A percentile compares a stretch with the other conserved stretches of the same genome.
Conservation (phyloP, 2,113 vertebrate genomes). For the Centropus unirufus region DNA sequence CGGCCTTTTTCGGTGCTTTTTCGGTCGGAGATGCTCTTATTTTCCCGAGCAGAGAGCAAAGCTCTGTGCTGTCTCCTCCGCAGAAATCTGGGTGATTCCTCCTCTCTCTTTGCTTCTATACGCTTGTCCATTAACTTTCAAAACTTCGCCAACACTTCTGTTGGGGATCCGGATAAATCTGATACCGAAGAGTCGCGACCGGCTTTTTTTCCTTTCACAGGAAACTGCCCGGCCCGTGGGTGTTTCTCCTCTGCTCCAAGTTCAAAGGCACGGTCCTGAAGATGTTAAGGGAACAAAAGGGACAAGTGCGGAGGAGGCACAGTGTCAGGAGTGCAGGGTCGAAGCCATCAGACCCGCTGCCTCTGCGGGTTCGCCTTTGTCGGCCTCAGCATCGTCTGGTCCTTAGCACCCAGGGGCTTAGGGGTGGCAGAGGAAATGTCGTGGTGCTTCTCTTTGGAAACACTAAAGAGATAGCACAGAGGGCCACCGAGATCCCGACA, state of each 20-base stretch:
- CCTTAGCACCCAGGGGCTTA: background rate
- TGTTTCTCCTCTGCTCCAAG: background rate
- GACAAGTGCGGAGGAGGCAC: background rate
- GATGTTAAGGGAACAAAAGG: background rate
- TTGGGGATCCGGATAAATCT: background rate
- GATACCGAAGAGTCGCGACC: background rate
- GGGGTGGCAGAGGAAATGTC: background rate
- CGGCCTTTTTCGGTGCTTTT: background rate
- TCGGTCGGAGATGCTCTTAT: background rate
- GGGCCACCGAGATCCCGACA: background rate
- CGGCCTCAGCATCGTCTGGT: background rate
- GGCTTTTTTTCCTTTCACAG: background rate
- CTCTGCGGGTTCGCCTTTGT: background rate
- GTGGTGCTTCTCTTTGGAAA: background rate
- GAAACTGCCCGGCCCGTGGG: background rate
- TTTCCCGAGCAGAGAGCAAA: background rate
- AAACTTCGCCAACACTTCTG: background rate
- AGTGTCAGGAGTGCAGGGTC: background rate
- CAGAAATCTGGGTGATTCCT: background rate
- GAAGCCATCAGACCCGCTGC: background rate
- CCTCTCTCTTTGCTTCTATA: background rate
- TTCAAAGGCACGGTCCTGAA: conserved; percentile 16
- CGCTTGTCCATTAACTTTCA: background rate
- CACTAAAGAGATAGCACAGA: background rate
- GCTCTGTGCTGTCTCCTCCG: background rate